These are phyloP conservation scores for Callipepla californica DNA, from an alignment of 2,113 vertebrate species.

Conservation along the genomic window DNA sequence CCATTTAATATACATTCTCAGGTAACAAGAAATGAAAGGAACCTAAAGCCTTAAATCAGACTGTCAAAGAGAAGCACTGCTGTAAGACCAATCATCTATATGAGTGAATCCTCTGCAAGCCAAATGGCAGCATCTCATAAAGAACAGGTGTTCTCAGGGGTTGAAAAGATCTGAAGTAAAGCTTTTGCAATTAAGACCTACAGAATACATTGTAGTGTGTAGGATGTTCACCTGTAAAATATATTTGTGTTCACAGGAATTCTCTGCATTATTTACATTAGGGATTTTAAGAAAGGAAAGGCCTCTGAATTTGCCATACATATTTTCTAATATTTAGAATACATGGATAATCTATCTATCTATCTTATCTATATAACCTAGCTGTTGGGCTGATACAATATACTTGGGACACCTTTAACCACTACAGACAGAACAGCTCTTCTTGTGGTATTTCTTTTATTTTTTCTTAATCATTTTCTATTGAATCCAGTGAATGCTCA, in stretches of 20 bases:
- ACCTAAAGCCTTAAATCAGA: slow-evolving; percentile 6
- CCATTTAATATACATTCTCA: slow-evolving; percentile 25
- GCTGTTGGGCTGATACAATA: background rate
- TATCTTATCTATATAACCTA: background rate
- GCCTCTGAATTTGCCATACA: background rate
- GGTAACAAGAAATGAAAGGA: slow-evolving; percentile 31
- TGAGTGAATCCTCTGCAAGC: background rate
- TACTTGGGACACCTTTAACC: background rate
- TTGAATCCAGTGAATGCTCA: background rate
- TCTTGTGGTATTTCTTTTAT: background rate
- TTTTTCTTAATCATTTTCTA: background rate
- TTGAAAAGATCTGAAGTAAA: background rate
- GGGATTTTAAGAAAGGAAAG: background rate
- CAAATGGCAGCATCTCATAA: background rate
- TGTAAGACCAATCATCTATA: slow-evolving; percentile 22
- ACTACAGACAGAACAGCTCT: background rate
- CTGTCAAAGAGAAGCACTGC: slow-evolving; percentile 26
- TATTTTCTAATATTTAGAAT: background rate
- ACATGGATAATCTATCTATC: too few relatives aligned
- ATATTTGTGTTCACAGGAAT: background rate
- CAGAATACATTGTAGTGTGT: background rate
- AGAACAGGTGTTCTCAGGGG: background rate
- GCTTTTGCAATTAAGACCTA: background rate
- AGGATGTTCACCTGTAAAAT: background rate
- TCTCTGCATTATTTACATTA: background rate